phyloP scores from a whole-genome alignment of 2,888 invertebrate species.

The Drosophila silvestris region DNA sequence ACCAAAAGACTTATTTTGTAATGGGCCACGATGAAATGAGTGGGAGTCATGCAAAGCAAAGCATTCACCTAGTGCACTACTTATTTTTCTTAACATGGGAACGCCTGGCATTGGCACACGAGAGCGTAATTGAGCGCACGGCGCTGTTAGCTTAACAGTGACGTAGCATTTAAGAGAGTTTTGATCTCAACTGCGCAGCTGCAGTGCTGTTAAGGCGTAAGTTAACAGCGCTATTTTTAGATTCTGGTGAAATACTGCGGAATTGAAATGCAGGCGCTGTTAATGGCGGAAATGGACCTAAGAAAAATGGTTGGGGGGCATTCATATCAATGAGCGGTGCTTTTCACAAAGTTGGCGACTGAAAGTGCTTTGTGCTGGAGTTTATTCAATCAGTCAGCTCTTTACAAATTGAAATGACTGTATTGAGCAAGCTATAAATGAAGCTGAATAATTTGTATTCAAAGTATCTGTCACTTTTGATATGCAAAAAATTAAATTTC shows the following conservation, averaged over 20 bases:
- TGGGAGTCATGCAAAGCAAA: conserved; percentile 49
- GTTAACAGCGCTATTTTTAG: conserved; percentile 22
- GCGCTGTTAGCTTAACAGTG: conserved; percentile 36
- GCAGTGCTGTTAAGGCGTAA: conserved; percentile 34
- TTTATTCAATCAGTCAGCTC: background rate
- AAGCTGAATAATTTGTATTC: background rate
- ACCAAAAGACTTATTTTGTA: conserved; percentile 48
- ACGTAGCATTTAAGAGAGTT: conserved; percentile 70
- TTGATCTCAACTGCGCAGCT: conserved; percentile 48
- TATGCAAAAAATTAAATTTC: background rate
- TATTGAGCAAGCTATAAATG: background rate
- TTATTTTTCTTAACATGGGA: conserved; percentile 24
- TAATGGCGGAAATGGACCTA: conserved; percentile 26
- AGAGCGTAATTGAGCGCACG: conserved; percentile 10
- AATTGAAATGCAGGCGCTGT: conserved; percentile 31
- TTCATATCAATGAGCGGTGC: background rate
- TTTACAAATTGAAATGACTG: conserved; percentile 2
- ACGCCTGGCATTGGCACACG: conserved; percentile 47
- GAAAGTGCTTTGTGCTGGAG: background rate
- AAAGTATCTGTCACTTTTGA: background rate
- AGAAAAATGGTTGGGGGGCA: conserved; percentile 5
- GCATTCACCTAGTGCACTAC: conserved; percentile 58
- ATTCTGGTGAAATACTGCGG: conserved; percentile 7
- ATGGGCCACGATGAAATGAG: conserved; percentile 49
- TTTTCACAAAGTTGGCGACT: conserved; percentile 2